Percentiles rank a stretch among this genome's conserved stretches.
Conservation (phyloP, 2,888 invertebrate species). For the Drosophila aldrichi region DNA sequence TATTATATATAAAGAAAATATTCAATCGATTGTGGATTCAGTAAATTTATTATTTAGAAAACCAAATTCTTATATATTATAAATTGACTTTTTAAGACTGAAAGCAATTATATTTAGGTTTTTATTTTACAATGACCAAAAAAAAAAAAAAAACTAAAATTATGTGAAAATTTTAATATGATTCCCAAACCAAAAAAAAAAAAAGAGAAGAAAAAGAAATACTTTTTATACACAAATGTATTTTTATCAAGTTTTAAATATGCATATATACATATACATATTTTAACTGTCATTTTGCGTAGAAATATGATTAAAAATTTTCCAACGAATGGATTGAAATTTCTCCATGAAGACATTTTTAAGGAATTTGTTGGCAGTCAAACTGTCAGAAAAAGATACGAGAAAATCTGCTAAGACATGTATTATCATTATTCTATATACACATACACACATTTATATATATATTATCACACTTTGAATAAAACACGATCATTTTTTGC, state of each 20-base stretch:
- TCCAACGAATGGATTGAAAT: conserved; percentile 10
- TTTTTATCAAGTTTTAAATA: conserved; percentile 33
- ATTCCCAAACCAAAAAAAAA: conserved; percentile 64
- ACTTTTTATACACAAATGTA: conserved; percentile 51
- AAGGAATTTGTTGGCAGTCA: conserved; percentile 49
- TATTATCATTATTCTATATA: conserved; percentile 32
- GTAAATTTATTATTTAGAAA: conserved; percentile 25
- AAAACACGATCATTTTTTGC: conserved; percentile 54
- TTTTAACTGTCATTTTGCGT: conserved; percentile 25
- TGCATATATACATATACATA: conserved; percentile 31
- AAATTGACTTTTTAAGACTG: conserved; percentile 68
- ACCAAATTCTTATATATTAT: conserved; percentile 20
- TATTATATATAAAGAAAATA: conserved; percentile 11
- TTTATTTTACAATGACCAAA: conserved; percentile 55
- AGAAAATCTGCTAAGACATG: conserved; percentile 41
- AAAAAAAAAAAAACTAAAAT: conserved; percentile 11
- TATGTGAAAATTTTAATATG: conserved; percentile 22
- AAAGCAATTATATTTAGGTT: conserved; percentile 46
- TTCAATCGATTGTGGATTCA: conserved; percentile 23
- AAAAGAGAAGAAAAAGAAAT: conserved; percentile 46
- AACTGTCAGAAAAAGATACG: conserved; percentile 48
- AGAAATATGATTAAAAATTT: background rate
- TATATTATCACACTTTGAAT: conserved; percentile 58
- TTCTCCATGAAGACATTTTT: conserved; percentile 39
- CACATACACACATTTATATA: conserved; percentile 18